A percentile compares a stretch with the other conserved stretches of the same genome.
phyloP scores from a whole-genome alignment of 2,113 vertebrate species.

The Ictidomys tridecemlineatus region DNA sequence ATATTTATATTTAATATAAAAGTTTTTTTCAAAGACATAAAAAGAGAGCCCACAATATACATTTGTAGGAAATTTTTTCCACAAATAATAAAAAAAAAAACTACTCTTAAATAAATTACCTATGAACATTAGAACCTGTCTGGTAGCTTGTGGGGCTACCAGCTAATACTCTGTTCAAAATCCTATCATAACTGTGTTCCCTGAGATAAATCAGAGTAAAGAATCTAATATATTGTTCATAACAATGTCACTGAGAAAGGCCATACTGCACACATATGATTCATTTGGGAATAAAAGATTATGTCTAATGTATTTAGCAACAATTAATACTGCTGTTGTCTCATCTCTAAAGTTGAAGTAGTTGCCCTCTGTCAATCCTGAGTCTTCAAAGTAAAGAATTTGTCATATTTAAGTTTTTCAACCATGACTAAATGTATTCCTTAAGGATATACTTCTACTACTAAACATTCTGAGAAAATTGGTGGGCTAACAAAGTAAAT shows the following conservation, averaged over 20 bases:
- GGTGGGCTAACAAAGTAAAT: slow-evolving; percentile 19
- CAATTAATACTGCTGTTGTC: slow-evolving; percentile 64
- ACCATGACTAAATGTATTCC: slow-evolving; percentile 74
- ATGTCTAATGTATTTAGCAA: slow-evolving; percentile 64
- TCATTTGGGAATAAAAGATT: slow-evolving; percentile 44
- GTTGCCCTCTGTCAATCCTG: slow-evolving; percentile 69
- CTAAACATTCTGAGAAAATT: slow-evolving; percentile 55
- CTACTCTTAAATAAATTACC: slow-evolving; percentile 45
- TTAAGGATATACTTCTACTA: slow-evolving; percentile 58
- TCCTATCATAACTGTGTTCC: slow-evolving; percentile 13
- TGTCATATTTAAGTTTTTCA: slow-evolving; percentile 71
- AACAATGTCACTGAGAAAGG: slow-evolving; percentile 44
- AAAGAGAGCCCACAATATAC: neutral
- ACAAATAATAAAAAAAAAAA: slow-evolving; percentile 31
- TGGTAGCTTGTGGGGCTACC: neutral
- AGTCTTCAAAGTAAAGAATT: slow-evolving; percentile 73
- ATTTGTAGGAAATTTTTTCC: slow-evolving; percentile 11
- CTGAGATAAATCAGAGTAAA: slow-evolving; percentile 55
- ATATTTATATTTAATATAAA: slow-evolving; percentile 70
- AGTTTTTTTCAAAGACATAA: slow-evolving; percentile 39
- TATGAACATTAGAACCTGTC: neutral
- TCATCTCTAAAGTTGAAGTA: slow-evolving; percentile 52
- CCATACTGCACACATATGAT: neutral
- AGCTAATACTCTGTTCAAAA: slow-evolving; percentile 48
- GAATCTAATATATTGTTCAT: slow-evolving; percentile 3